Base-by-base conservation (phyloP, 2,888 invertebrate genomes). In the Patella depressa region DNA sequence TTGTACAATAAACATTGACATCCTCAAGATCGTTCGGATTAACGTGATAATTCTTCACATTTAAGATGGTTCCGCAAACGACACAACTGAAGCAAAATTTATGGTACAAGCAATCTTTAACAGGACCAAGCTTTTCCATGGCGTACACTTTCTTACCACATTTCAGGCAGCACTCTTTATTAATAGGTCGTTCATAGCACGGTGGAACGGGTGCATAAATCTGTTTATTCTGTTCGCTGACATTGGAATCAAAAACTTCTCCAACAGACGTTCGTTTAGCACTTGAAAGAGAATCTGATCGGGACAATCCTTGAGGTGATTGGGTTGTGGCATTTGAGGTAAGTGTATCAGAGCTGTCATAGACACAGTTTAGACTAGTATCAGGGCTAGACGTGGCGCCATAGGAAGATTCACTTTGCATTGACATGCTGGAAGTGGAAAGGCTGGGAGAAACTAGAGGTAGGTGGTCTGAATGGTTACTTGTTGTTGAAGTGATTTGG, bases 31-130 rank as follows among this genome's bases (percentile, higher is more conserved):
- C 86, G 53, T 80, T 82, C 74, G 85, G 85, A 73, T 84, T 88
- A 76, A 85, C 83, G 77, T 82, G 84, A 78, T 86, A 88, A 78
- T 83, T 87, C 74, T 86, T 86, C 75, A 88, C 75, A 53, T 79
- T 85, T 14, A 88, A 77, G 73, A 71, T 83, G 7, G 85, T 86
- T 9, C 80, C 76, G 76, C 88, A 87, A 3, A 79, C 80, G 29
- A 82, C 84, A 75, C 88, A 88, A n/a, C 81, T 79, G 73, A 88
- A 88, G 73, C 88, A 88, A 9, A 78, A 80, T 78, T 87, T 87
- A 74, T 88, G 88, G 72, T 86, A 88, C 34, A 87, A 82, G 17
- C 84, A 87, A 17, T 85, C 87, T 70, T 85, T 82, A 0, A 85
- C 81, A 9, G 88, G 87, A 0, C 88, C 88, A 2, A 84, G 70